These are phyloP conservation scores for Percina caprodes DNA, from an alignment of 2,113 vertebrate species.

Conservation along the genomic window DNA sequence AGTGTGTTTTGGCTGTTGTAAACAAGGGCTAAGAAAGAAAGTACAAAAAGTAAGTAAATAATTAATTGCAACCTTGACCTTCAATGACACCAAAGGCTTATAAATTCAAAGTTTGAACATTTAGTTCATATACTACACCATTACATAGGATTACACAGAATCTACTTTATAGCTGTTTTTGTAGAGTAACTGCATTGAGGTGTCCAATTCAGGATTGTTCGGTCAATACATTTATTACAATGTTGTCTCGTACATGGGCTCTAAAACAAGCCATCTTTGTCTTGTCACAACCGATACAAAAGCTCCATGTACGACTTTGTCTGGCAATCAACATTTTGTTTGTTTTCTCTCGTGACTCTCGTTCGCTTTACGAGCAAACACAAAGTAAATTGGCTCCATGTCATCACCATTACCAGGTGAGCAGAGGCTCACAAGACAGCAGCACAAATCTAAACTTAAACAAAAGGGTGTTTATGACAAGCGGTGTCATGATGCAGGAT, in stretches of 20 bases:
- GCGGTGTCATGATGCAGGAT: slow-evolving; percentile 66
- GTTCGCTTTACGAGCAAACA: slow-evolving; percentile 69
- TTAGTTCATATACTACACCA: background rate
- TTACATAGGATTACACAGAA: background rate
- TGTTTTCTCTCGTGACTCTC: slow-evolving; percentile 61
- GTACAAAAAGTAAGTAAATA: too few species aligned
- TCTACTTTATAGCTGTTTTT: background rate
- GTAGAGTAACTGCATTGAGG: background rate
- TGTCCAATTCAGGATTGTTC: slow-evolving; percentile 20
- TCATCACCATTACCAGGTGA: slow-evolving; percentile 69
- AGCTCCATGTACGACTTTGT: slow-evolving; percentile 47
- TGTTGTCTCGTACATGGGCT: slow-evolving; percentile 31
- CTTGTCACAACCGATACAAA: slow-evolving; percentile 60
- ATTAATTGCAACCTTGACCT: background rate
- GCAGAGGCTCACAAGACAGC: slow-evolving; percentile 62
- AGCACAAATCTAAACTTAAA: slow-evolving; percentile 70
- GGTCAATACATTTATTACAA: slow-evolving; percentile 20
- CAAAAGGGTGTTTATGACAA: slow-evolving; percentile 74
- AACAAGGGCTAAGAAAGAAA: background rate
- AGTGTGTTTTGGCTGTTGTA: background rate
- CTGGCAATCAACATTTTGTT: slow-evolving; percentile 65
- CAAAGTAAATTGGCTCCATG: slow-evolving; percentile 74
- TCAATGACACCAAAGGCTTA: background rate
- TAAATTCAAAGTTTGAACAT: background rate
- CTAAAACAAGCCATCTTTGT: slow-evolving; percentile 53